These are phyloP conservation scores for Ondatra zibethicus DNA, from an alignment of 2,113 vertebrate species.

Conservation along the genomic window DNA sequence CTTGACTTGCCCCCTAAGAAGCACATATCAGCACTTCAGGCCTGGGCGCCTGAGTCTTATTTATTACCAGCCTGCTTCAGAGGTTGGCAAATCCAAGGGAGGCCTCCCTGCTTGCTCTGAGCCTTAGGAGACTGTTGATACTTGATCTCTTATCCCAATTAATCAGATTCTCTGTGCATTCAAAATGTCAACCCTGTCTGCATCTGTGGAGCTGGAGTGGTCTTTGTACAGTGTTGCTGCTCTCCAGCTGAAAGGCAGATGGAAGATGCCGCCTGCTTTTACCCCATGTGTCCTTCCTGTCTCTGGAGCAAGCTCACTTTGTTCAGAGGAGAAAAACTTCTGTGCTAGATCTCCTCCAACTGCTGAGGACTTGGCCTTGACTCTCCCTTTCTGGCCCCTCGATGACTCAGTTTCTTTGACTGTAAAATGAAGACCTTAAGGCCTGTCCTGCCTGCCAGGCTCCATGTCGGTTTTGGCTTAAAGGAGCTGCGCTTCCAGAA, in stretches of 20 bases:
- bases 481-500: background rate
- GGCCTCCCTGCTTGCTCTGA: conserved; percentile 62
- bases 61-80: conserved; percentile 79
- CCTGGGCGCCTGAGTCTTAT: conserved; percentile 78
- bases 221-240: conserved; percentile 70
- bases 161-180: conserved; percentile 80
- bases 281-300: background rate
- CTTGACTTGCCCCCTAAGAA: conserved; percentile 63
- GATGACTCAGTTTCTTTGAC: conserved; percentile 52
- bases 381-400: background rate
- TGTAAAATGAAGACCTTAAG: background rate
- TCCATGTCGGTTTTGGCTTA: background rate
- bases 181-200: conserved; percentile 77
- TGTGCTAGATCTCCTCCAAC: background rate
- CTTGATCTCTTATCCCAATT: conserved; percentile 84
- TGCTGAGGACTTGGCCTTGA: background rate
- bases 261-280: conserved; percentile 59
- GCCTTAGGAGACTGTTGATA: conserved; percentile 84
- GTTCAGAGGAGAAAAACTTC: conserved; percentile 50
- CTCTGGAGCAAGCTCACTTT: conserved; percentile 79
- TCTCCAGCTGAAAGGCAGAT: conserved; percentile 59
- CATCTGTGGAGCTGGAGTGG: conserved; percentile 54
- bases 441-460: background rate
- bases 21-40: conserved; percentile 67
- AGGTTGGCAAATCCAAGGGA: conserved; percentile 75